Evolutionary conservation across 2,888 invertebrate species (phyloP).

Genomic region (Horisme vitalbata): DNA sequence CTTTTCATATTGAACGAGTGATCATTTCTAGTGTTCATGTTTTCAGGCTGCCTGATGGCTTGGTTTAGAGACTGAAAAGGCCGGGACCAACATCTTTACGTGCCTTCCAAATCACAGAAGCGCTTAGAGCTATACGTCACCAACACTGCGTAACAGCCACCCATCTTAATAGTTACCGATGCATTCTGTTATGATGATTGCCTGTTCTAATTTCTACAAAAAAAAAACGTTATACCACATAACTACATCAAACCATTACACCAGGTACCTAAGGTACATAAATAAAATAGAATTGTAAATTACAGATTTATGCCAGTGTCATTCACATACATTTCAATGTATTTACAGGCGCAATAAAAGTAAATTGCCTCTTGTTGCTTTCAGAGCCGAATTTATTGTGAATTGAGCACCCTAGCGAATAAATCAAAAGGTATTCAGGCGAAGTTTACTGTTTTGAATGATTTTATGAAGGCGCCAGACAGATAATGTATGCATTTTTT

Average conservation of each 20-base stretch:
- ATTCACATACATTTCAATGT: constrained; percentile 35
- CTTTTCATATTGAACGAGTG: too few species aligned
- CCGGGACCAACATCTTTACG: too few species aligned
- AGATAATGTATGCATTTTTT: constrained; percentile 1
- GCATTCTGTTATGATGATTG: too few species aligned
- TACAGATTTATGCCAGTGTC: constrained; percentile 28
- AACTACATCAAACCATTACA: constrained; percentile 1
- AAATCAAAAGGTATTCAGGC: constrained; percentile 25
- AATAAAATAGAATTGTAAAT: constrained; percentile 18
- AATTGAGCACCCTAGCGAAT: constrained; percentile 30
- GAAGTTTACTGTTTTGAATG: constrained; percentile 16
- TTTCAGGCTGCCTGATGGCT: too few species aligned
- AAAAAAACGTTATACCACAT: background rate
- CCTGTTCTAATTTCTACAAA: too few species aligned
- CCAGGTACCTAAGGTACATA: background rate
- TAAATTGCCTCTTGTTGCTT: constrained; percentile 32
- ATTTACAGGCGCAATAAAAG: constrained; percentile 33
- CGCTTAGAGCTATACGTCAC: too few species aligned
- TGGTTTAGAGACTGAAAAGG: too few species aligned
- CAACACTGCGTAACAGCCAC: too few species aligned
- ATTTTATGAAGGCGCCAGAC: constrained; percentile 14
- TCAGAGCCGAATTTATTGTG: constrained; percentile 31
- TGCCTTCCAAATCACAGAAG: too few species aligned
- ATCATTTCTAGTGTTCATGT: too few species aligned
- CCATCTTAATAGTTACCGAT: too few species aligned